phyloP scores from a whole-genome alignment of 2,888 invertebrate species.

The Cephus pulcher region DNA sequence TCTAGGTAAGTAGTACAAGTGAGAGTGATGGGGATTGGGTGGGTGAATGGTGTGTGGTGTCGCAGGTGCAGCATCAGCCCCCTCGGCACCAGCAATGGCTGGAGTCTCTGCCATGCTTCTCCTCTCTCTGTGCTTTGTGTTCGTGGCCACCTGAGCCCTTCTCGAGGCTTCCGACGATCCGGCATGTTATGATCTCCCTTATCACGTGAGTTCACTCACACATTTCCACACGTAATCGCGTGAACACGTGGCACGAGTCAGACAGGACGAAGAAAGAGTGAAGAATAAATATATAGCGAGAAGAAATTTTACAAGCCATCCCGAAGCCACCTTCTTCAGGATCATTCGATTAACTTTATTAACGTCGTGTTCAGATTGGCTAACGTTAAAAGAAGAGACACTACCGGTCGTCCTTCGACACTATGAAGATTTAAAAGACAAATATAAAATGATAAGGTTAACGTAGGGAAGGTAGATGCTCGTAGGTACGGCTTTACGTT shows the following conservation, averaged over 20 bases:
- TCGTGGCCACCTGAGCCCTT: constrained; percentile 66
- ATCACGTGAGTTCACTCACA: constrained; percentile 65
- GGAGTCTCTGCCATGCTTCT: constrained; percentile 67
- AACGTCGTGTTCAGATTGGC: not conserved
- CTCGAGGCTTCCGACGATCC: constrained; percentile 62
- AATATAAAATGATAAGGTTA: not conserved
- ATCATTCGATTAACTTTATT: not conserved
- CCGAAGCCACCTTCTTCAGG: not conserved
- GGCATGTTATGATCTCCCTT: constrained; percentile 63
- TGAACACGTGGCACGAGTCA: not conserved
- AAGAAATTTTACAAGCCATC: not conserved
- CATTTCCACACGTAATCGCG: constrained; percentile 29
- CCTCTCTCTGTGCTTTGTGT: constrained; percentile 68
- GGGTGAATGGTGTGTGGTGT: constrained; percentile 64
- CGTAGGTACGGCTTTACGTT: not conserved
- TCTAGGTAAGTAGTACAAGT: constrained; percentile 48
- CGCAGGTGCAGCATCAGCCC: constrained; percentile 66
- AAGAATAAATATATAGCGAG: not conserved
- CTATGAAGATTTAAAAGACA: not conserved
- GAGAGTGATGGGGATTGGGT: constrained; percentile 48
- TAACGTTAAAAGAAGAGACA: not conserved
- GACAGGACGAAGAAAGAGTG: not conserved
- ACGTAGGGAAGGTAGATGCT: not conserved
- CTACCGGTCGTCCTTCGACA: not conserved
- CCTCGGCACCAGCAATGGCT: constrained; percentile 62